Percentiles rank a stretch among this genome's conserved stretches.
Evolutionary conservation across 2,888 invertebrate genomes (phyloP).

Genomic region (Antheraea yamamai): DNA sequence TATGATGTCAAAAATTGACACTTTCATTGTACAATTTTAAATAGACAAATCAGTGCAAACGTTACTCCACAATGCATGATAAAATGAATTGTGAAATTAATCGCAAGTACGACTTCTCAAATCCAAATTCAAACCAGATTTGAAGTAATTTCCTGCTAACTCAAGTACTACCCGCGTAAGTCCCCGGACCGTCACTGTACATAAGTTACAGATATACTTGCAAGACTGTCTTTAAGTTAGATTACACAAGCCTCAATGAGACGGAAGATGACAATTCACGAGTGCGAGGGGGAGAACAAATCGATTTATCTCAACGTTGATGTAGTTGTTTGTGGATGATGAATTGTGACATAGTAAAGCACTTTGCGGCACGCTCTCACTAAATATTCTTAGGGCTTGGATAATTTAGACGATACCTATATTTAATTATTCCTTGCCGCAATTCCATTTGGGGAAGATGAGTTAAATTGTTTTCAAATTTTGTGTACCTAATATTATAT

Average conservation of each 20-base stretch:
- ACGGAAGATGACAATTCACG: neutral
- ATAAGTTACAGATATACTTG: constrained; percentile 13
- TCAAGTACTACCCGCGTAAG: neutral
- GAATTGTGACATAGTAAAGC: constrained; percentile 78
- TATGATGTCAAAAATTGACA: too few species aligned
- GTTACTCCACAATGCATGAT: too few species aligned
- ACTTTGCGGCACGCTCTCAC: constrained; percentile 72
- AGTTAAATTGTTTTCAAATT: constrained; percentile 1
- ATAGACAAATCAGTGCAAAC: too few species aligned
- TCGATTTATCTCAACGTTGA: constrained; percentile 73
- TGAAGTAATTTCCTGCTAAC: constrained; percentile 12
- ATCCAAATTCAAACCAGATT: neutral
- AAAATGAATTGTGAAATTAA: neutral
- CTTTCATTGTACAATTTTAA: too few species aligned
- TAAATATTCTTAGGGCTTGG: constrained; percentile 61
- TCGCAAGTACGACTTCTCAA: neutral
- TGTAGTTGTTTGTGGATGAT: constrained; percentile 69
- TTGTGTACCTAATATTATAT: constrained; percentile 4
- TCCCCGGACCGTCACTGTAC: neutral
- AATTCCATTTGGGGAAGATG: neutral
- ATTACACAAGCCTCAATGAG: constrained; percentile 1
- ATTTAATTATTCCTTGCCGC: constrained; percentile 14
- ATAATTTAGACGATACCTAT: constrained; percentile 13
- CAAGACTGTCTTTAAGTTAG: constrained; percentile 13
- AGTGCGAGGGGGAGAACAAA: constrained; percentile 29